A percentile compares a stretch with the other conserved stretches of the same genome.
Evolutionary conservation across 2,113 vertebrate species (phyloP).

Genomic region (Alethe diademata): DNA sequence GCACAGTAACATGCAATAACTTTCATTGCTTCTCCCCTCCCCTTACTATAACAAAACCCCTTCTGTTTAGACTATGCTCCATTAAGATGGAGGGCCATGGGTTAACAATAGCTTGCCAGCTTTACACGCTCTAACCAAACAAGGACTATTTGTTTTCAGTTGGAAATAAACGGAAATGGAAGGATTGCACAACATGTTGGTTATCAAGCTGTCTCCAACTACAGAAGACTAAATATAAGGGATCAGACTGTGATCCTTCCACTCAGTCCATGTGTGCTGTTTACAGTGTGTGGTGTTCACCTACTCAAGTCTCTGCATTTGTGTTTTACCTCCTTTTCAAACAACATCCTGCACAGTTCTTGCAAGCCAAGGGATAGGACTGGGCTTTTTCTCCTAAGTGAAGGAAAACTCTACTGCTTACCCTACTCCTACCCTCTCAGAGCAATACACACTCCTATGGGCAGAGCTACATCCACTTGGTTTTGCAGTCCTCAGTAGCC

Average conservation of each 20-base stretch:
- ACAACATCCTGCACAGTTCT: neutral
- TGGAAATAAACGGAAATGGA: constrained; percentile 43
- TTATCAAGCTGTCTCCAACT: constrained; percentile 30
- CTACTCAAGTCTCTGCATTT: neutral
- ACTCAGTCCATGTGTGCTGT: neutral
- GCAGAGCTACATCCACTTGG: neutral
- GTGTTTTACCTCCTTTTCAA: neutral
- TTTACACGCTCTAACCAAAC: constrained; percentile 15
- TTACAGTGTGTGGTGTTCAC: neutral
- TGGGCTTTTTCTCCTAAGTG: neutral
- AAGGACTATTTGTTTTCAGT: constrained; percentile 34
- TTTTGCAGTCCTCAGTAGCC: neutral
- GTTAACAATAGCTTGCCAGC: constrained; percentile 47
- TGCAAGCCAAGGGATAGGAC: neutral
- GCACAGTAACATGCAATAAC: neutral
- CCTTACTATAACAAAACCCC: constrained; percentile 3
- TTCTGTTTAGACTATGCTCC: constrained; percentile 35
- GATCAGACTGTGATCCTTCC: neutral
- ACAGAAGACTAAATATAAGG: constrained; percentile 9
- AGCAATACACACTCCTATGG: rapidly evolving
- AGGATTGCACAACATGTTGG: constrained; percentile 39
- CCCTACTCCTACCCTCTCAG: neutral
- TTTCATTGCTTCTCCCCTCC: neutral
- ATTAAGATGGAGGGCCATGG: constrained; percentile 19
- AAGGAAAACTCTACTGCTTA: neutral